Percentiles rank a stretch among this genome's conserved stretches.
phyloP scores from a whole-genome alignment of 2,797 vertebrate species.

The Salarias fasciatus region DNA sequence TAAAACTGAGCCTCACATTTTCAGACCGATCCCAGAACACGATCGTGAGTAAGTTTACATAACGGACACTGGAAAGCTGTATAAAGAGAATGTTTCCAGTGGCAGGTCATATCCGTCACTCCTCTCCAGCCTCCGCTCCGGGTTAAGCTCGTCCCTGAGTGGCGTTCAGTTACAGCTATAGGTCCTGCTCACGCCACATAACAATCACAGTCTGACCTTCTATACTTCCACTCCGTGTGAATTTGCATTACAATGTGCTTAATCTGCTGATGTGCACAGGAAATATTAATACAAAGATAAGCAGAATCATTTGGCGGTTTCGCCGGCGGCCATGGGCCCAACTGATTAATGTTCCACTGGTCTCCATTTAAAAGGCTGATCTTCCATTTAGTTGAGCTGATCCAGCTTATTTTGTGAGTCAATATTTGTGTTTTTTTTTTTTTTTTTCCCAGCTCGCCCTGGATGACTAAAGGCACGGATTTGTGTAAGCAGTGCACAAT shows the following conservation, averaged over 20 bases:
- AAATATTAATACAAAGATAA: conserved; percentile 73
- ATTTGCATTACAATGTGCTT: conserved; percentile 72
- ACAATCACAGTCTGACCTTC: conserved; percentile 62
- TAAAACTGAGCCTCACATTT: too few relatives aligned
- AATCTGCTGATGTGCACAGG: conserved; percentile 64
- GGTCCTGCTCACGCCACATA: conserved; percentile 35
- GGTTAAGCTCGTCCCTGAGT: conserved; percentile 35
- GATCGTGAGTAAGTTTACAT: too few relatives aligned
- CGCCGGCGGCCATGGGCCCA: conserved; percentile 41
- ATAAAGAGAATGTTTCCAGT: neutral
- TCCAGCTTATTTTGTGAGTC: conserved; percentile 68
- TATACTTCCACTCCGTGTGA: conserved; percentile 35
- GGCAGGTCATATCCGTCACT: too few relatives aligned
- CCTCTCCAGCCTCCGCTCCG: too few relatives aligned
- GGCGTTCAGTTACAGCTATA: conserved; percentile 46
- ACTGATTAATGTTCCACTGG: conserved; percentile 74
- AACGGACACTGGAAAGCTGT: too few relatives aligned
- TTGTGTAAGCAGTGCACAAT: conserved; percentile 53
- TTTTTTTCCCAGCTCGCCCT: too few relatives aligned
- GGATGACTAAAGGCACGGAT: conserved; percentile 60
- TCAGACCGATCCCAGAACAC: too few relatives aligned
- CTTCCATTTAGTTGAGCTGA: conserved; percentile 75
- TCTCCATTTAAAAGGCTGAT: conserved; percentile 72
- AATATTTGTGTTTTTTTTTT: conserved; percentile 62
- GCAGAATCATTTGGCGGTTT: conserved; percentile 64